Evolutionary conservation across 2,113 vertebrate genomes (phyloP), one percentile per base, ranked within the genome.

Genomic region (Cryptomyrus ogoouensis): DNA sequence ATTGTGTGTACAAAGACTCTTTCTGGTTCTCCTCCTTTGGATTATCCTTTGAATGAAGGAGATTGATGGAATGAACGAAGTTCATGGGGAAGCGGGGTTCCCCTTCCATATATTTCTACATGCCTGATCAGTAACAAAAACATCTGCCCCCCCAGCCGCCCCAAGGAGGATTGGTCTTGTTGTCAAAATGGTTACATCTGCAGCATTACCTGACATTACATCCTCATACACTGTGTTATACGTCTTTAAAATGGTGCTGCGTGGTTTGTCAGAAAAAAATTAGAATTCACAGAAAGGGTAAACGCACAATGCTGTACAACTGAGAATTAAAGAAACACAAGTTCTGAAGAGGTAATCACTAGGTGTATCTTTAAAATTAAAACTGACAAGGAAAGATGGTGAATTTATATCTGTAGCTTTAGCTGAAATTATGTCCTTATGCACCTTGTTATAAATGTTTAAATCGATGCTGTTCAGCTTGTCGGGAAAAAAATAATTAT

Each of bases 401-500:
- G 83, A 49, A 44, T 47, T 49, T 24, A 86, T 50, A 86, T 86
- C 8, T 15, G 24, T 24, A n/a, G 6, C 46, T 47, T 86, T 50
- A 86, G 46, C 24, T 42, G 35, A 49, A 86, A 86, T 86, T 12
- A 86, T 50, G 44, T 50, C 83, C 47, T 50, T n/a, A 50, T 86
- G 19, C n/a, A 86, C 10, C 24, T 13, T 47, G 10, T 86, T 49
- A 86, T 86, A 86, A 86, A 47, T 15, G 47, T 86, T 86, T 47
- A 47, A 86, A 80, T 80, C 74, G 35, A 80, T 80, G 74, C 35
- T 80, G 74, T 80, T 80, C 74, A 42, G 74, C 15, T 80, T 80
- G 74, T 80, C 74, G 2, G 74, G 13, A 42, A 80, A 70, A 66
- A 70, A 80, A 77, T 77, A 42, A 42, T 39, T 77, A 77, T 77